These are phyloP conservation scores for Hemicentrotus pulcherrimus DNA, from an alignment of 35 echinoderm and acorn worm genomes.

Conservation along the genomic window DNA sequence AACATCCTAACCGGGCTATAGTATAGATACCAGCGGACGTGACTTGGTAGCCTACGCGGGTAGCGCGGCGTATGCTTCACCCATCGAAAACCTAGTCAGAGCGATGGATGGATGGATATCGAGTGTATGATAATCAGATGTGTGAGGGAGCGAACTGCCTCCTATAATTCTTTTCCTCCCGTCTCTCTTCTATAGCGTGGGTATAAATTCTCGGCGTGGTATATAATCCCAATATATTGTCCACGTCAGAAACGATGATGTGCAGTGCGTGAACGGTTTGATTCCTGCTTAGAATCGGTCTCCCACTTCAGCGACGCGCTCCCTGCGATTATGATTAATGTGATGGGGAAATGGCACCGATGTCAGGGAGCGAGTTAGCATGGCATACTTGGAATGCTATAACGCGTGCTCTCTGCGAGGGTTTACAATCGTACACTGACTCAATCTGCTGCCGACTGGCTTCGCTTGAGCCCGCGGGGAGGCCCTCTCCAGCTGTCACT, in stretches of 20 bases:
- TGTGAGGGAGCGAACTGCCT: background rate
- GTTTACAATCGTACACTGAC: background rate
- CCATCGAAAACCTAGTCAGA: background rate
- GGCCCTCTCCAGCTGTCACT: conserved; percentile 60
- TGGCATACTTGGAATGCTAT: conserved; percentile 36
- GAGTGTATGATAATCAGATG: conserved; percentile 38
- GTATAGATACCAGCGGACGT: background rate
- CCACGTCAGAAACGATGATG: conserved; percentile 43
- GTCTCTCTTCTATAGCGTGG: background rate
- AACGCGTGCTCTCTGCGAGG: background rate
- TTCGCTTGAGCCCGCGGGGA: conserved; percentile 31
- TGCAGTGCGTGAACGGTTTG: conserved; percentile 20
- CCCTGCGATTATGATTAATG: conserved; percentile 35
- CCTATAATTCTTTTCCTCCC: background rate
- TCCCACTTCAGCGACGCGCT: background rate
- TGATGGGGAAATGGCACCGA: conserved; percentile 25
- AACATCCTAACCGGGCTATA: background rate
- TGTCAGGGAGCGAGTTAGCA: background rate
- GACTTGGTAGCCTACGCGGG: conserved; percentile 33
- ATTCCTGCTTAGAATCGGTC: background rate
- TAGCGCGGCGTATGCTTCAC: conserved; percentile 7
- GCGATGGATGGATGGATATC: background rate
- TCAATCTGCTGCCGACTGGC: conserved; percentile 15
- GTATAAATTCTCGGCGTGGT: conserved; percentile 19
- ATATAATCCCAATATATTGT: conserved; percentile 48